phyloP scores from a whole-genome alignment of 2,888 invertebrate species.

The Agriotes lineatus region DNA sequence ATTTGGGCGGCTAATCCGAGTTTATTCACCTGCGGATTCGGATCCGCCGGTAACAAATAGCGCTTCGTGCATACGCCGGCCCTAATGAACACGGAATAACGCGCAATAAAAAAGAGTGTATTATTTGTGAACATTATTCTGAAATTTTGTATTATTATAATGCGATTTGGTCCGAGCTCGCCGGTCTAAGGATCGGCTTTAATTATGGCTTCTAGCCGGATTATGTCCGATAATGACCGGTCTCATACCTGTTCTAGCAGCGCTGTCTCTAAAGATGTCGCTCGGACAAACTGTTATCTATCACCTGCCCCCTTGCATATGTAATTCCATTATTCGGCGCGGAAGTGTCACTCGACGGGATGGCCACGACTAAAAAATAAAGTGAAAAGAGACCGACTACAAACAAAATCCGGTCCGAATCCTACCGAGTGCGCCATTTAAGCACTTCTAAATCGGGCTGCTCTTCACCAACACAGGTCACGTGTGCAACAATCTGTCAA shows the following conservation, averaged over 20 bases:
- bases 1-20: slow-evolving; percentile 1
- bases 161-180: slow-evolving; percentile 48
- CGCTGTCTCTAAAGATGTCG: slow-evolving; percentile 45
- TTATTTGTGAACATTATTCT: slow-evolving; percentile 51
- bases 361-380: slow-evolving; percentile 12
- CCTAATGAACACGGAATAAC: slow-evolving; percentile 34
- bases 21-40: slow-evolving; percentile 25
- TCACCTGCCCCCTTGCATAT: slow-evolving; percentile 42
- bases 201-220: slow-evolving; percentile 50
- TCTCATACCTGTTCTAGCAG: slow-evolving; percentile 47
- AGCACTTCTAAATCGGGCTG: no score
- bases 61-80: slow-evolving; percentile 33
- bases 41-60: slow-evolving; percentile 28
- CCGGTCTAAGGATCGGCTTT: slow-evolving; percentile 46
- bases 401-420: no score
- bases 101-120: slow-evolving; percentile 43
- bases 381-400: no score
- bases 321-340: slow-evolving; percentile 42
- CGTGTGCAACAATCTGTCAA: no score
- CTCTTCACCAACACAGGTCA: no score
- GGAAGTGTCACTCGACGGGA: slow-evolving; percentile 33
- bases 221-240: slow-evolving; percentile 50
- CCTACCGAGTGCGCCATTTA: no score
- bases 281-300: slow-evolving; percentile 45
- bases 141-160: slow-evolving; percentile 52